Base-by-base conservation (phyloP, 2,888 invertebrate genomes). In the Dryobota labecula region DNA sequence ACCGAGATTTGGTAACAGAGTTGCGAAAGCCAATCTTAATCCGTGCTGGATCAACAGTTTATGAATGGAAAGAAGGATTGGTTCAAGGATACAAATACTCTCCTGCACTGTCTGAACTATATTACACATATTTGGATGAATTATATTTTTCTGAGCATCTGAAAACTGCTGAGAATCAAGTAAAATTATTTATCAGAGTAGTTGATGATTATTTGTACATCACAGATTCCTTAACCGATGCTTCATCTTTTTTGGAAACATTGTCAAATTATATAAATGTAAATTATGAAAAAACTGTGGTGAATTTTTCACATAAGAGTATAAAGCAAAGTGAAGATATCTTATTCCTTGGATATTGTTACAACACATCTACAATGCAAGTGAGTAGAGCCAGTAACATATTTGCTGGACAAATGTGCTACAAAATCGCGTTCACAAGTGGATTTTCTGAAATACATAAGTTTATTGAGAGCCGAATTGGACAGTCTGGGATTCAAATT, bases 151-250 rank as follows among this genome's bases (percentile, higher is more conserved):
- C 86, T 1, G 80, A 93, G 8, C 90, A 92, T 74, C 41, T 92
- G 2, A 80, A 85, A 65, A 82, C 73, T 11, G 61, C 83, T 30
- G 80, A 88, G 51, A 74, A 88, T 73, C 76, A 88, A 70, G 75
- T 95, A 1, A 92, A 90, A 82, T 78, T 95, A 20, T 95, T 96
- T 81, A 87, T 89, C 11, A 89, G 96, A 89, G 91, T 94, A 76
- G 96, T 96, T 7, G 96, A 96, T 87, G 96, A 96, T 83, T 96
- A 96, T 83, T 88, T 96, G 51, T 96, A 94, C 77, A 89, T 96
- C 2, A 95, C 95, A 49, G 92, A 95, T 51, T 91, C 93, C n/a
- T 80, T 94, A 66, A 81, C 91, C 13, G 92, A 93, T 82, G 95
- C 95, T 11, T 76, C 87, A 68, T 79, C 73, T 15, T 96, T 96